Evolutionary conservation across 2,888 invertebrate species (phyloP).

Genomic region (Lasioglossum marginatum): DNA sequence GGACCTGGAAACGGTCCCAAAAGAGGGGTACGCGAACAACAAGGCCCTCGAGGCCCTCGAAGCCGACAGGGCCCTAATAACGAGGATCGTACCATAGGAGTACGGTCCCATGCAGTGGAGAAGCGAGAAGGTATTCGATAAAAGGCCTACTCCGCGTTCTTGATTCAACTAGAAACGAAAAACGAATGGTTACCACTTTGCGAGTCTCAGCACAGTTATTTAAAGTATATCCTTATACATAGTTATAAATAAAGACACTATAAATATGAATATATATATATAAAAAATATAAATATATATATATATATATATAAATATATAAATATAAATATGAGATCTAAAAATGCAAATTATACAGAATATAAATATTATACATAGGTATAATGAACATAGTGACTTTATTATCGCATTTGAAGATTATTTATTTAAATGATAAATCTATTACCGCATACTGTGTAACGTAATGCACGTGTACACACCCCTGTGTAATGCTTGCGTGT

Average conservation of each 20-base stretch:
- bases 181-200: conserved; percentile 81
- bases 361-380: conserved; percentile 76
- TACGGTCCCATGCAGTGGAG: background rate
- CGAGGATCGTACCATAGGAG: conserved; percentile 25
- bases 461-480: conserved; percentile 4
- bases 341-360: conserved; percentile 72
- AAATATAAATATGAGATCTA: conserved; percentile 66
- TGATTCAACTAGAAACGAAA: conserved; percentile 53
- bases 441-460: conserved; percentile 63
- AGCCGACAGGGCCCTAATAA: background rate
- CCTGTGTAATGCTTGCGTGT: background rate
- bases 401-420: conserved; percentile 84
- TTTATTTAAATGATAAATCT: conserved; percentile 81
- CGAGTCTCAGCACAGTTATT: conserved; percentile 78
- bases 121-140: conserved; percentile 24
- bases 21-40: conserved; percentile 17
- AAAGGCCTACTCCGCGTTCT: conserved; percentile 37
- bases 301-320: conserved; percentile 70
- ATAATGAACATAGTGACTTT: conserved; percentile 78
- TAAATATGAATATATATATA: conserved; percentile 72
- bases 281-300: conserved; percentile 70
- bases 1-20: conserved; percentile 66
- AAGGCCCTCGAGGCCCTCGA: conserved; percentile 3
- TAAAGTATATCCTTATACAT: conserved; percentile 78
- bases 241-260: conserved; percentile 75